phyloP scores from a whole-genome alignment of 2,888 invertebrate genomes.

The Caenorhabditis afra region DNA sequence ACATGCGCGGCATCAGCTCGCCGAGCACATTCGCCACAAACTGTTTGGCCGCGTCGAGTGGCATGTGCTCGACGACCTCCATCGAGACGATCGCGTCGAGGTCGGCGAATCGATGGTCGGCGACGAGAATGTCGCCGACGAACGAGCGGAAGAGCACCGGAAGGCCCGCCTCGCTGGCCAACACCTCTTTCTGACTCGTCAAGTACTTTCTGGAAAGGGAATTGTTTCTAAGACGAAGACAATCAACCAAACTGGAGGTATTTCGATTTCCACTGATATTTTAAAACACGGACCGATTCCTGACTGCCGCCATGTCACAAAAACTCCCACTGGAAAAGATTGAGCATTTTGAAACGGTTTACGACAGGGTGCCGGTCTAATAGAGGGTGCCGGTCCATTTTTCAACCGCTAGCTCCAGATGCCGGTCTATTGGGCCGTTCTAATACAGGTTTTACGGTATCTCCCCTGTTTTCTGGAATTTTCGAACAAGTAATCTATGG shows the following conservation, averaged over 20 bases:
- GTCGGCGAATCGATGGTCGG: slow-evolving; percentile 59
- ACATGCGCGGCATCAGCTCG: slow-evolving; percentile 78
- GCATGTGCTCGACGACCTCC: slow-evolving; percentile 81
- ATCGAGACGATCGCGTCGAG: slow-evolving; percentile 64
- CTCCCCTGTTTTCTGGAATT: too few relatives aligned
- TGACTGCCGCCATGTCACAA: too few relatives aligned
- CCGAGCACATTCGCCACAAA: slow-evolving; percentile 80
- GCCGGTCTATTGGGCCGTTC: too few relatives aligned
- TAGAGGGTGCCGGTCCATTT: too few relatives aligned
- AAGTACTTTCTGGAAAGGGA: slow-evolving; percentile 38
- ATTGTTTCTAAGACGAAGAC: neutral
- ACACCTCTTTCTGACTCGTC: slow-evolving; percentile 2
- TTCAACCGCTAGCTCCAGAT: too few relatives aligned
- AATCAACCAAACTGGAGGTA: neutral
- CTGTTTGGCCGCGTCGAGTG: slow-evolving; percentile 73
- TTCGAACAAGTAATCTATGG: too few relatives aligned
- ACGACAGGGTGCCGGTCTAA: too few relatives aligned
- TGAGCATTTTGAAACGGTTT: too few relatives aligned
- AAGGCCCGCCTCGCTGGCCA: slow-evolving; percentile 29
- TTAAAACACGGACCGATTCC: too few relatives aligned
- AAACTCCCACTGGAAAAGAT: too few relatives aligned
- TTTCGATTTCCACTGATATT: too few relatives aligned
- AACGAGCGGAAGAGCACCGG: slow-evolving; percentile 49
- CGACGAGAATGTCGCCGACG: slow-evolving; percentile 57
- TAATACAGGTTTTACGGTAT: too few relatives aligned